Evolutionary conservation across 2,888 invertebrate genomes (phyloP), one percentile per base, ranked within the genome.

Genomic region (Lasiommata megera): DNA sequence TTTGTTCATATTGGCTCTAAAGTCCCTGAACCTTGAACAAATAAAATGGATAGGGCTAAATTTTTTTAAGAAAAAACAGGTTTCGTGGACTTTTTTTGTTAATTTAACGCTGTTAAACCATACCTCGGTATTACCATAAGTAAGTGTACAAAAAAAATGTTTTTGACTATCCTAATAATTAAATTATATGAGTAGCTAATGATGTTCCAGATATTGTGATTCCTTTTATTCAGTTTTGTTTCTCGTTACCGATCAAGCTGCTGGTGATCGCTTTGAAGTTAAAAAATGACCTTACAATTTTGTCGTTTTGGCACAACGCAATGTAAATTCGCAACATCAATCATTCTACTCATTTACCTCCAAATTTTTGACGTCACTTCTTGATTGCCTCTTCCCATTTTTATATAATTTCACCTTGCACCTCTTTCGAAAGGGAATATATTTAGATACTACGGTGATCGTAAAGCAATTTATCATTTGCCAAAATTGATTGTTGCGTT

Each of bases 321-420:
- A 84, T 84, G 64, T 65, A 67, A 64, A 67, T 86, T 81, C 74
- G 77, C 67, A 73, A 76, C 88, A 88, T 88, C 88, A 87, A 88
- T 88, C 88, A 88, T 78, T 76, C 76, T 67, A 77, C 81, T 84
- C 86, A 77, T 82, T 84, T 83, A 80, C 78, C 75, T 79, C 77
- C 70, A 77, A 85, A 82, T 80, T 82, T 79, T 84, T 71, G 72
- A 79, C 81, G 79, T 82, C 75, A 77, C 73, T 77, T 73, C 74
- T 76, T 82, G 78, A 81, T 80, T 82, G 77, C 79, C 73, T 77
- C 75, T 76, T 76, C 77, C 73, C 73, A 80, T 80, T 81, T 81
- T 81, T 82, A 80, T 79, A 75, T 74, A 77, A 80, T 80, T 77
- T 80, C 67, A 65, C 68, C 67, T 67, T 65, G 65, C 68, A 69